Evolutionary conservation across 1,140 invertebrate genomes (phyloP), one percentile per base, ranked within the genome.

Genomic region (Zelostemma sp.): DNA sequence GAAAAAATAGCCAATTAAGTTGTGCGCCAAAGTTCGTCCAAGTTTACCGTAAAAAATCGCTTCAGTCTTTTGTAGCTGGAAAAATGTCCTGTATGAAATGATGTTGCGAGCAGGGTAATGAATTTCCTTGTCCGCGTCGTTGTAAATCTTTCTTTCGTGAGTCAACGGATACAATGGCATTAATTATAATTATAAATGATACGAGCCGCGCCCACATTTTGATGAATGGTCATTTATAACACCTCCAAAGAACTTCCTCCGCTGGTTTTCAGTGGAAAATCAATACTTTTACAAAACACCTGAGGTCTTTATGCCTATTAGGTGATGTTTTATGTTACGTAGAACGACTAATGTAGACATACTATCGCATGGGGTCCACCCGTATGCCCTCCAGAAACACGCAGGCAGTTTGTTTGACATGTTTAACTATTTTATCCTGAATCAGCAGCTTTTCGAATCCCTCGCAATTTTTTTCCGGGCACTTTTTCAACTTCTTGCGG

Each of bases 271-370:
- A 28, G 45, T 60, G 53, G 49, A n/a, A 56, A 66, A 71, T 71
- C 68, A 59, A 72, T 72, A 67, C 18, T 47, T 51, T n/a, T n/a
- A 40, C 63, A 72, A 63, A 69, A 67, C 54, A 59, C 1, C 46
- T 59, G 49, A 67, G 68, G 68, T 53, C 68, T 66, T 60, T 57
- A n/a, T n/a, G n/a, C n/a, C n/a, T n/a, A n/a, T n/a, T n/a, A 33
- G 55, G 56, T 55, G 63, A 56, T 55, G 50, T 57, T 71, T 67
- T 72, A 59, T 72, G 56, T 69, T 64, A 40, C 50, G 56, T 56
- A 11, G 63, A 64, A 63, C 55, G 41, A 63, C 53, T 56, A 61
- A 35, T 17, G 57, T 35, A 54, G 62, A 68, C 48, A 60, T 68
- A 63, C 43, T 43, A 48, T 15, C 46, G 57, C 28, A 40, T 40